A percentile compares a stretch with the other conserved stretches of the same genome.
phyloP scores from a whole-genome alignment of 2,888 invertebrate species.

The Argynnis bischoffii region DNA sequence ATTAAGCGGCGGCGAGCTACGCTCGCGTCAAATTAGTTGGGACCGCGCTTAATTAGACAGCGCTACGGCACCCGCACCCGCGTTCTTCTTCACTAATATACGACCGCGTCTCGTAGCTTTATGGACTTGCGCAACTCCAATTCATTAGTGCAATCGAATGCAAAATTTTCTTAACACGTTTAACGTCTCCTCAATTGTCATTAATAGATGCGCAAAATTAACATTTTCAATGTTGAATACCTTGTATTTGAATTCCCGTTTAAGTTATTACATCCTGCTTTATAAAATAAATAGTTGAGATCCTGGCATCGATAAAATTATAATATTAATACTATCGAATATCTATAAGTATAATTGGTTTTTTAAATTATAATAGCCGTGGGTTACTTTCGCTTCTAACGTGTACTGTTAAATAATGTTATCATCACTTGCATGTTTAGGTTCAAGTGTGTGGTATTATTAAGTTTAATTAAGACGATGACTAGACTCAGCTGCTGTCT shows the following conservation, averaged over 20 bases:
- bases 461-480: conserved; percentile 67
- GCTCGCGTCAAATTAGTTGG: conserved; percentile 78
- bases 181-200: conserved; percentile 6
- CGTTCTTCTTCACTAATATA: conserved; percentile 39
- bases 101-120: conserved; percentile 26
- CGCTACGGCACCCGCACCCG: conserved; percentile 43
- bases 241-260: conserved; percentile 33
- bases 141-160: conserved; percentile 42
- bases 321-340: conserved; percentile 27
- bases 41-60: conserved; percentile 76
- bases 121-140: conserved; percentile 38
- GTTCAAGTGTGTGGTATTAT: conserved; percentile 48
- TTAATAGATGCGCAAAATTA: conserved; percentile 35
- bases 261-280: conserved; percentile 38
- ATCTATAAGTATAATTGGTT: conserved; percentile 24
- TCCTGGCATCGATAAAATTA: conserved; percentile 25
- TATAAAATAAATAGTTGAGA: conserved; percentile 29
- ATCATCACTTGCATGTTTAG: conserved; percentile 44
- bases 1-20: conserved; percentile 70
- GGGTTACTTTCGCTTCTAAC: conserved; percentile 32
- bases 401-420: conserved; percentile 30
- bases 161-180: conserved; percentile 36
- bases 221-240: conserved; percentile 36
- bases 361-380: conserved; percentile 23
- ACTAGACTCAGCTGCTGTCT: conserved; percentile 73